phyloP scores from a whole-genome alignment of 2,113 vertebrate genomes.

The Syrrhaptes paradoxus region DNA sequence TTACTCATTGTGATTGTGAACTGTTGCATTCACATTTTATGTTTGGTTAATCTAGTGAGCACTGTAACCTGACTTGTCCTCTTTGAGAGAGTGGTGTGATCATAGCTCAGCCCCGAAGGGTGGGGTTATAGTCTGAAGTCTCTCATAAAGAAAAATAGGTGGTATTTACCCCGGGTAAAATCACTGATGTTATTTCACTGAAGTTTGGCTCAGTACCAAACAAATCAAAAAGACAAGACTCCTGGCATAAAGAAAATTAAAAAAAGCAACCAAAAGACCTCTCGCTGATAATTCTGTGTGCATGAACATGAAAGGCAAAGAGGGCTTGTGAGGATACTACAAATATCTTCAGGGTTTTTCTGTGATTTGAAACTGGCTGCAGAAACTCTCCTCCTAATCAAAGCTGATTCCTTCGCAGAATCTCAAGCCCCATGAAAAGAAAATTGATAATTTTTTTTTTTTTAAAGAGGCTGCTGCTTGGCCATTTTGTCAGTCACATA shows the following conservation, averaged over 20 bases:
- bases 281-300: neutral
- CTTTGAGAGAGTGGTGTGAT: neutral
- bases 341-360: neutral
- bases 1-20: constrained; percentile 30
- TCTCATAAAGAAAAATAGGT: neutral
- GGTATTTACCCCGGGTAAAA: neutral
- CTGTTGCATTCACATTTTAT: neutral
- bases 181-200: neutral
- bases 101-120: neutral
- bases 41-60: neutral
- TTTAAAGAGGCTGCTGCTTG: neutral
- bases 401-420: neutral
- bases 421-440: neutral
- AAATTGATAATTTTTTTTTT: neutral
- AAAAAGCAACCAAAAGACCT: neutral
- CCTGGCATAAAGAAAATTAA: neutral
- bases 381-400: neutral
- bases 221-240: neutral
- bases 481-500: neutral
- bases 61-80: neutral
- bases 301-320: neutral
- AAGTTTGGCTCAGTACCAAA: neutral
- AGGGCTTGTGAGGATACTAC: neutral
- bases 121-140: neutral
- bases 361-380: neutral